A percentile compares a stretch with the other conserved stretches of the same genome.
These are phyloP conservation scores for Plagodis pulveraria DNA, from an alignment of 2,888 invertebrate species.

Conservation along the genomic window DNA sequence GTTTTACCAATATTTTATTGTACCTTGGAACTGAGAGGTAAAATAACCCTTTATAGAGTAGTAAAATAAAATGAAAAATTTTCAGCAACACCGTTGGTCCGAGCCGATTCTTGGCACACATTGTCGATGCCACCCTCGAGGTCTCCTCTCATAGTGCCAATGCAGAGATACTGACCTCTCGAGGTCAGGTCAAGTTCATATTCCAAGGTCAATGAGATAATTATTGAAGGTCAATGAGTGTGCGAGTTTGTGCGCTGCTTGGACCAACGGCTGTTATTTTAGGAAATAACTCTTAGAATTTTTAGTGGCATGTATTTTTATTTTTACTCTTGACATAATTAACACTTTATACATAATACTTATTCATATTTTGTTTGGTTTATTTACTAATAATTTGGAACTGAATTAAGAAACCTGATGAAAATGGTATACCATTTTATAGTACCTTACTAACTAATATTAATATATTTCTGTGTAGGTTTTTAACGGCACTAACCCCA, in stretches of 20 bases:
- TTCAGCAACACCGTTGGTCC: slow-evolving; percentile 83
- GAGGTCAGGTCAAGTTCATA: slow-evolving; percentile 61
- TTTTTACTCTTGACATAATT: slow-evolving; percentile 49
- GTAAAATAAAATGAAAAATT: slow-evolving; percentile 39
- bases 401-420: too few species aligned
- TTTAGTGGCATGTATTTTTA: slow-evolving; percentile 47
- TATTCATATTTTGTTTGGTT: slow-evolving; percentile 6
- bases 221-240: slow-evolving; percentile 31
- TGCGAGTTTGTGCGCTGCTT: slow-evolving; percentile 58
- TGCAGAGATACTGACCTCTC: slow-evolving; percentile 56
- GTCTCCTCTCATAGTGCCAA: slow-evolving; percentile 72
- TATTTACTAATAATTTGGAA: too few species aligned
- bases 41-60: slow-evolving; percentile 13
- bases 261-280: slow-evolving; percentile 75
- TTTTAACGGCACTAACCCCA: slow-evolving; percentile 84
- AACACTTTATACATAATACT: slow-evolving; percentile 30
- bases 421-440: neutral
- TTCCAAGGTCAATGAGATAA: slow-evolving; percentile 45
- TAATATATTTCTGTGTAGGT: slow-evolving; percentile 68
- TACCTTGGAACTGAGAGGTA: slow-evolving; percentile 2
- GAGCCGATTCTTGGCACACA: slow-evolving; percentile 83
- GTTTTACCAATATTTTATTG: neutral
- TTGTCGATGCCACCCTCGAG: slow-evolving; percentile 82
- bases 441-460: slow-evolving; percentile 12
- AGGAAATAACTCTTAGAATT: slow-evolving; percentile 32